Conservation (phyloP, 2,113 vertebrate genomes). For the Scomber scombrus region DNA sequence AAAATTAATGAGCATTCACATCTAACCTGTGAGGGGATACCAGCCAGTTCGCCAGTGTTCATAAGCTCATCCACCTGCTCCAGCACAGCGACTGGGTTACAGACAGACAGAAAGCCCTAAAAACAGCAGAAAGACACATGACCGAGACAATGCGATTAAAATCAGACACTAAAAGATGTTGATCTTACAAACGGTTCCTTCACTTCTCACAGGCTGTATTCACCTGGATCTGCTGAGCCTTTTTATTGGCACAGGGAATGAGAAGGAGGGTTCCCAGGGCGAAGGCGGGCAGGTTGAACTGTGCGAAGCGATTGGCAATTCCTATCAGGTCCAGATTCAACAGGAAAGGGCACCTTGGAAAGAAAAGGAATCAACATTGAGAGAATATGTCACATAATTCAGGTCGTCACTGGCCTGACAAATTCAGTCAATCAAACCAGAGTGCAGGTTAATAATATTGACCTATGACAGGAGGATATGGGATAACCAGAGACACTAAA, state of each 20-base stretch:
- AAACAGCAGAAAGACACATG: neutral
- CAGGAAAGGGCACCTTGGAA: slow-evolving; percentile 91
- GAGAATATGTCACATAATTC: neutral
- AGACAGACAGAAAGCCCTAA: slow-evolving; percentile 89
- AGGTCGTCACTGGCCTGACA: neutral
- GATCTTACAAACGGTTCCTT: neutral
- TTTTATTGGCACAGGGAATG: slow-evolving; percentile 88
- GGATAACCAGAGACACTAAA: too few relatives aligned
- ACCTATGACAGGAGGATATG: too few relatives aligned
- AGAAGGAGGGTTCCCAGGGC: slow-evolving; percentile 93
- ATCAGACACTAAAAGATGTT: neutral
- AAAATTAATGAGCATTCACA: too few relatives aligned
- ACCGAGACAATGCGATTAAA: too few relatives aligned
- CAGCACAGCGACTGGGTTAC: slow-evolving; percentile 84
- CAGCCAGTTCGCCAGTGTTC: slow-evolving; percentile 89
- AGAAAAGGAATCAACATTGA: neutral
- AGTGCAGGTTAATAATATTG: neutral
- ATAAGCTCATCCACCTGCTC: slow-evolving; percentile 91
- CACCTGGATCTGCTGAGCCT: slow-evolving; percentile 92
- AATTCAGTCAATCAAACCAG: neutral
- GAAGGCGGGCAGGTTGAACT: slow-evolving; percentile 90
- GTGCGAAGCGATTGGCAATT: slow-evolving; percentile 92
- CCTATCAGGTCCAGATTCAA: slow-evolving; percentile 90
- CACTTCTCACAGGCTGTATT: neutral
- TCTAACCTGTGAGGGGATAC: slow-evolving; percentile 90